Percentiles rank a stretch among this genome's conserved stretches.
phyloP scores from a whole-genome alignment of 2,888 invertebrate species.

The Agapetus fuscipes region DNA sequence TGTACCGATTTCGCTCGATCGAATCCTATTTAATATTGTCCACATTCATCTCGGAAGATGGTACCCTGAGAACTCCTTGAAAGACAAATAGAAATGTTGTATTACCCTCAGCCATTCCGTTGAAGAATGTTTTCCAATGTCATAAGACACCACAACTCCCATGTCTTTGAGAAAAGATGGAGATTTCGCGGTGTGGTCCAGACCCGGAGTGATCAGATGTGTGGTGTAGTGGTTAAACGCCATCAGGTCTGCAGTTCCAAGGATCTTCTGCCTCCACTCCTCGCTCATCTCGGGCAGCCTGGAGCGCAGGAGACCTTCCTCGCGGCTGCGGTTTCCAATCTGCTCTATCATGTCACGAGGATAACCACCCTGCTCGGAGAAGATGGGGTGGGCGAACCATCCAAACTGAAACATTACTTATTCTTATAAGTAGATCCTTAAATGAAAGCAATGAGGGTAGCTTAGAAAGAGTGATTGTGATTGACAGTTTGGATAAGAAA shows the following conservation, averaged over 20 bases:
- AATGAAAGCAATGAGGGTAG: too few relatives aligned
- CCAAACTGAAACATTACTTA: constrained; percentile 34
- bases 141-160: constrained; percentile 37
- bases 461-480: too few relatives aligned
- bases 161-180: constrained; percentile 44
- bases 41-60: too few relatives aligned
- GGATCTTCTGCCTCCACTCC: constrained; percentile 39
- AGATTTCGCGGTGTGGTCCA: constrained; percentile 36
- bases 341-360: constrained; percentile 40
- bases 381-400: constrained; percentile 47
- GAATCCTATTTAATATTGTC: too few relatives aligned
- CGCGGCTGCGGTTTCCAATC: constrained; percentile 34
- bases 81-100: too few relatives aligned
- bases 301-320: constrained; percentile 35
- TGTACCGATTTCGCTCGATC: too few relatives aligned
- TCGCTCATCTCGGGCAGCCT: constrained; percentile 40
- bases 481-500: too few relatives aligned
- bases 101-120: constrained; percentile 43
- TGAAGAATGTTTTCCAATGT: constrained; percentile 39
- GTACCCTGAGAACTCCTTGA: too few relatives aligned
- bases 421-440: too few relatives aligned
- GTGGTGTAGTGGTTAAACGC: constrained; percentile 46
- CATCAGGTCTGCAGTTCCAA: constrained; percentile 41
- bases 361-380: constrained; percentile 41
- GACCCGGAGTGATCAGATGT: constrained; percentile 35